Evolutionary conservation across 2,797 vertebrate species (phyloP).

Genomic region (Cottoperca gobio): DNA sequence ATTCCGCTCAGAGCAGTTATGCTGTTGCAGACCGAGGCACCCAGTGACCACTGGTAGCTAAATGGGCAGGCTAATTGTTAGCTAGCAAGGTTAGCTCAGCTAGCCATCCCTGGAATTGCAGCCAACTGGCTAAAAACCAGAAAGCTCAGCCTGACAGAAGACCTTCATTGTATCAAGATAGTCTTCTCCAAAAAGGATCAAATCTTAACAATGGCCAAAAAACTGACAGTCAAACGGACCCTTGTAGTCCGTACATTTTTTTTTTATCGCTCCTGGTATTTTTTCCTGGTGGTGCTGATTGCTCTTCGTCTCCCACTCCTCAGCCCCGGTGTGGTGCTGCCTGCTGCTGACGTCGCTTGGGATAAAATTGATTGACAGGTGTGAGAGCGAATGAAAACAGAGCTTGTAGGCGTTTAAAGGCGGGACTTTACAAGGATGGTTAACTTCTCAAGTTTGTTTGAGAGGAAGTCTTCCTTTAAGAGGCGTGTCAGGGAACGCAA

Average conservation of each 20-base stretch:
- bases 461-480: conserved; percentile 61
- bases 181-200: conserved; percentile 15
- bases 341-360: conserved; percentile 69
- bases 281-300: conserved; percentile 68
- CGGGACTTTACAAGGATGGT: conserved; percentile 27
- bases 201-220: conserved; percentile 17
- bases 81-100: conserved; percentile 74
- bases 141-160: conserved; percentile 55
- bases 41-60: conserved; percentile 60
- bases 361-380: conserved; percentile 66
- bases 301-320: conserved; percentile 81
- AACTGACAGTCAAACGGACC: conserved; percentile 57
- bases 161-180: conserved; percentile 42
- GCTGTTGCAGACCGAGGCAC: conserved; percentile 44
- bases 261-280: conserved; percentile 65
- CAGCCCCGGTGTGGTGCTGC: conserved; percentile 75
- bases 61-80: conserved; percentile 73
- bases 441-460: conserved; percentile 74
- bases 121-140: conserved; percentile 57
- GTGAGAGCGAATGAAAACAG: conserved; percentile 58
- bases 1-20: conserved; percentile 22
- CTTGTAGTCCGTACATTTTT: conserved; percentile 60
- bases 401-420: conserved; percentile 38
- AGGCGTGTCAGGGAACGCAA: conserved; percentile 73
- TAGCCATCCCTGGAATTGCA: conserved; percentile 74